phyloP scores from a whole-genome alignment of 1,140 invertebrate species.

The Antheraea pernyi region DNA sequence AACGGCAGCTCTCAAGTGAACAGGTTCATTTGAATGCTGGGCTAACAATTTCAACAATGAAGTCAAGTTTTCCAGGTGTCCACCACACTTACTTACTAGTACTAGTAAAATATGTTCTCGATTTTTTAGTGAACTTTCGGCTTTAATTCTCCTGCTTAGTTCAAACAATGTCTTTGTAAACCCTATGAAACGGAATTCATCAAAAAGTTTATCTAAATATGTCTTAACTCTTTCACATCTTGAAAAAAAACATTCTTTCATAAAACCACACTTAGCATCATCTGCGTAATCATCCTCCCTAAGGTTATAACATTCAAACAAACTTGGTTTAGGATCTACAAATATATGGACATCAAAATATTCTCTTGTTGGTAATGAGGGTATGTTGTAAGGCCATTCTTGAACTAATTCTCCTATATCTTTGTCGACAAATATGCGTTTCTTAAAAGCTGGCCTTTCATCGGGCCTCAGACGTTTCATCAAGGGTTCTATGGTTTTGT shows the following conservation, averaged over 20 bases:
- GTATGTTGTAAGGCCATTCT: conserved; percentile 39
- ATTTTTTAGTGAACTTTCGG: conserved; percentile 39
- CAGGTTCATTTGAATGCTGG: conserved; percentile 47
- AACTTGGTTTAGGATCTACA: neutral
- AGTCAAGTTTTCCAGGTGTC: conserved; percentile 33
- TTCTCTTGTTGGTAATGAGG: conserved; percentile 13
- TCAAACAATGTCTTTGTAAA: conserved; percentile 50
- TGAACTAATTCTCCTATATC: conserved; percentile 30
- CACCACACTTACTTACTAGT: conserved; percentile 57
- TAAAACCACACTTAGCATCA: neutral
- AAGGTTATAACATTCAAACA: neutral
- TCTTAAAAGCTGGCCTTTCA: conserved; percentile 42
- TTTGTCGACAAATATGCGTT: conserved; percentile 48
- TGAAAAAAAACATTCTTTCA: neutral
- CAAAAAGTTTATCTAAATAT: conserved; percentile 42
- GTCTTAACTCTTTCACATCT: neutral
- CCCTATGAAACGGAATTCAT: conserved; percentile 46
- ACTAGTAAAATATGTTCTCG: conserved; percentile 53
- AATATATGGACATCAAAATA: neutral
- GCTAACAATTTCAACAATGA: conserved; percentile 39
- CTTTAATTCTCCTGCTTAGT: conserved; percentile 34
- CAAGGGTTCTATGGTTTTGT: conserved; percentile 4
- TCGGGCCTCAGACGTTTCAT: conserved; percentile 10
- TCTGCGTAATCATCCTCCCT: too few species aligned
- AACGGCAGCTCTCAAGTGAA: conserved; percentile 43